phyloP scores from a whole-genome alignment of 53 echinoderm and acorn worm species.

The Henricia sp. region DNA sequence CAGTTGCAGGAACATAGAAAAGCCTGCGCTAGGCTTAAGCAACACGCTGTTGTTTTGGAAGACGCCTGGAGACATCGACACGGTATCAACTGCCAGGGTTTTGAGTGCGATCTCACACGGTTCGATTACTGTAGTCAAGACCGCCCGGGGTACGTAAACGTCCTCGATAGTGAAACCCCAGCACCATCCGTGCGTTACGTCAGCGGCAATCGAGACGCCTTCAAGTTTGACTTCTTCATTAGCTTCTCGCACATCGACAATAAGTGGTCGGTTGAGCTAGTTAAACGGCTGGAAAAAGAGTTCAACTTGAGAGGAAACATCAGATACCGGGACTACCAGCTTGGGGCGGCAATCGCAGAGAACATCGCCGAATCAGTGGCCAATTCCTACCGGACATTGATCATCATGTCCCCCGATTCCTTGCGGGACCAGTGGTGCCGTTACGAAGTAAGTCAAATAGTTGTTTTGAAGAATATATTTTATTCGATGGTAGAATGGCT shows the following conservation, averaged over 20 bases:
- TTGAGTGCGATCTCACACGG: slow-evolving; percentile 80
- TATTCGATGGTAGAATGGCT: too few relatives aligned
- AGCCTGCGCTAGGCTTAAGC: slow-evolving; percentile 34
- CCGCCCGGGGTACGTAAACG: slow-evolving; percentile 79
- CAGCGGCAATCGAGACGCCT: slow-evolving; percentile 28
- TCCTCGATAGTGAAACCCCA: slow-evolving; percentile 66
- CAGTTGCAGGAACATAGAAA: slow-evolving; percentile 51
- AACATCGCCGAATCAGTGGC: slow-evolving; percentile 80
- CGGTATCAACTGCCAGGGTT: slow-evolving; percentile 84
- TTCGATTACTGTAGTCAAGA: slow-evolving; percentile 81
- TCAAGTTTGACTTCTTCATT: slow-evolving; percentile 88
- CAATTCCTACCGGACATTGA: slow-evolving; percentile 71
- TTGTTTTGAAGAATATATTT: too few relatives aligned
- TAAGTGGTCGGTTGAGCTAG: slow-evolving; percentile 85
- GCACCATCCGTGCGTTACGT: slow-evolving; percentile 1
- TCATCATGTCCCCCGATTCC: slow-evolving; percentile 83
- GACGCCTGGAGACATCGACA: slow-evolving; percentile 74
- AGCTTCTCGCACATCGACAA: slow-evolving; percentile 90
- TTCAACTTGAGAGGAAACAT: slow-evolving; percentile 75
- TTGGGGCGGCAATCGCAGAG: slow-evolving; percentile 79
- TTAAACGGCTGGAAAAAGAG: slow-evolving; percentile 79
- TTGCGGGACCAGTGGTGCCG: slow-evolving; percentile 86
- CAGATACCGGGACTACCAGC: slow-evolving; percentile 88
- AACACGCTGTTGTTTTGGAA: slow-evolving; percentile 58
- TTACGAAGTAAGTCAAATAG: slow-evolving; percentile 73